phyloP scores from a whole-genome alignment of 1,140 invertebrate species.

The Aphis craccivora region DNA sequence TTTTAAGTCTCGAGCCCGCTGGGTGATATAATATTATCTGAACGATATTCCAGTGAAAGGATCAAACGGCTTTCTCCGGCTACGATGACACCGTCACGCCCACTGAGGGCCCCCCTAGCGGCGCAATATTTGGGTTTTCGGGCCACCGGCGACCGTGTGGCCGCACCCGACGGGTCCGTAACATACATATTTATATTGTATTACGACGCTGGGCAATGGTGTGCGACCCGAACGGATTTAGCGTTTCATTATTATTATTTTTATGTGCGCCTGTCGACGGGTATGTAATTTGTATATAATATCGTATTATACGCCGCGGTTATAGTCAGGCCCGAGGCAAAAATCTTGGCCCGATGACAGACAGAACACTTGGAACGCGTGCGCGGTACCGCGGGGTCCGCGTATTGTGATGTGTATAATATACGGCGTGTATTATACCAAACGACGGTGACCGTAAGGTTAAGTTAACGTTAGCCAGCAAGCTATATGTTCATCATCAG shows the following conservation, averaged over 20 bases:
- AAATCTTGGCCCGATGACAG: background rate
- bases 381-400: background rate
- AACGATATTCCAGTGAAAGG: conserved; percentile 15
- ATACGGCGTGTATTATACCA: background rate
- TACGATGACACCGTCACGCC: background rate
- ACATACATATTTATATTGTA: background rate
- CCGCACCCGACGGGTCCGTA: background rate
- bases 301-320: background rate
- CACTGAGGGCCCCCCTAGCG: background rate
- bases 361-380: background rate
- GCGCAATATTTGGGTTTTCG: background rate
- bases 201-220: background rate
- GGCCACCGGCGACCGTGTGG: background rate
- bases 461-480: background rate
- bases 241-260: background rate
- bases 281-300: background rate
- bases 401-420: background rate
- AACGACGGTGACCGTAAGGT: background rate
- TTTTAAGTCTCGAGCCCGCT: background rate
- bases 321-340: background rate
- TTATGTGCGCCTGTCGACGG: background rate
- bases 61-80: conserved; percentile 9
- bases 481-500: too few relatives aligned
- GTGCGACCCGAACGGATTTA: background rate
- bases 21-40: background rate